Conservation (phyloP, 2,113 vertebrate species). For the Microtus richardsoni region DNA sequence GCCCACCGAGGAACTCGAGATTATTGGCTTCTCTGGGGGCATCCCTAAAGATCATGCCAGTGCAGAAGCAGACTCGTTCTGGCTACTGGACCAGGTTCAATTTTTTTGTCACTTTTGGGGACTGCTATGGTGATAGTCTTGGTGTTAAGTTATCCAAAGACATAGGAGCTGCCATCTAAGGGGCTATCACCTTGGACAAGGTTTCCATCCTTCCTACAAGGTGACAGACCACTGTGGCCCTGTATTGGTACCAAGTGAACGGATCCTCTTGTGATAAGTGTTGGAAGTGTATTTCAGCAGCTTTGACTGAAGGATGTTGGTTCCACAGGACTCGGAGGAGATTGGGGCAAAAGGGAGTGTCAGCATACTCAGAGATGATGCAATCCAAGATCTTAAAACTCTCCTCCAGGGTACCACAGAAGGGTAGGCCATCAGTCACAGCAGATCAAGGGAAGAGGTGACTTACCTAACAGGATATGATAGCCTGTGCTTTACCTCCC, state of each 20-base stretch:
- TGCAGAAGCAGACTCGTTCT: background rate
- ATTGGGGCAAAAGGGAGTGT: background rate
- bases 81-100: background rate
- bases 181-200: background rate
- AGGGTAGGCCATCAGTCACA: background rate
- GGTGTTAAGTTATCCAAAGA: background rate
- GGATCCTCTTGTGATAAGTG: background rate
- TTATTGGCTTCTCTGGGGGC: background rate
- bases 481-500: background rate
- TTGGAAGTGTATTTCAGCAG: constrained; percentile 1
- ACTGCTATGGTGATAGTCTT: too few relatives aligned
- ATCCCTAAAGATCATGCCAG: too few relatives aligned
- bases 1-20: background rate
- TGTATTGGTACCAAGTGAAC: background rate
- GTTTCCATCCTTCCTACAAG: background rate
- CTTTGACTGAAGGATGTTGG: constrained; percentile 24
- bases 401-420: background rate
- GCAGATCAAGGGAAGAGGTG: background rate
- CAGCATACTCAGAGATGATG: constrained; percentile 9
- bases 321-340: background rate
- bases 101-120: too few relatives aligned
- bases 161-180: background rate
- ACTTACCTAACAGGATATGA: background rate
- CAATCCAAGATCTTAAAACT: background rate
- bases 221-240: background rate